Evolutionary conservation across 2,888 invertebrate species (phyloP), one percentile per base, ranked within the genome.

Genomic region (Drosophila bunnanda): DNA sequence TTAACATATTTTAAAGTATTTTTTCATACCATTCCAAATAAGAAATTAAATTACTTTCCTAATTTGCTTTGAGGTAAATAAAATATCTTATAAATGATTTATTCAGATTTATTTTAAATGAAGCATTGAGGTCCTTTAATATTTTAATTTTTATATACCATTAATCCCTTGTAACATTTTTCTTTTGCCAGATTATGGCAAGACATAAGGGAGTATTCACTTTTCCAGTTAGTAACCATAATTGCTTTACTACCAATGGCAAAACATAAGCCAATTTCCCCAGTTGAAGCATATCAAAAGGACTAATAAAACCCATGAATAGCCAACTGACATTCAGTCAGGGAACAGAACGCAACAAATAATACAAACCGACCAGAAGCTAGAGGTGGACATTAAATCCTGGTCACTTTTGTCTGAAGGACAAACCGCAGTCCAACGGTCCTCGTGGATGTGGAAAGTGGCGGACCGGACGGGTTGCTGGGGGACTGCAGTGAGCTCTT

Each of bases 401-500:
- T 70, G 76, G 83, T 85, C 83, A 85, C 69, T 79, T 69, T 46
- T 69, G 69, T 77, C 78, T 85, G 83, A 83, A 84, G 85, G 82
- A 79, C 85, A 83, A 80, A 80, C 83, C 83, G 58, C 83, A 77
- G 70, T 69, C 82, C 73, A 75, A 82, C 80, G 15, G 77, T 75
- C 76, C 66, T 62, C 25, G 48, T 62, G 67, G 56, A 28, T 44
- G 55, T 48, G 65, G 48, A 66, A 48, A 32, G 48, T 48, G 30
- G 32, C 32, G 15, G 5, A 15, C 60, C 55, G 53, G n/a, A 55
- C 53, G n/a, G 58, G 30, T 32, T 32, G 28, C 12, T 50, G n/a
- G 59, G 54, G 59, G 64, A 60, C 22, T 38, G 17, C 56, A 34
- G 20, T 48, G 64, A 48, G 66, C 53, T 62, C 46, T 38, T 64